phyloP scores from a whole-genome alignment of 2,113 vertebrate genomes.

The Coracopsis vasa region DNA sequence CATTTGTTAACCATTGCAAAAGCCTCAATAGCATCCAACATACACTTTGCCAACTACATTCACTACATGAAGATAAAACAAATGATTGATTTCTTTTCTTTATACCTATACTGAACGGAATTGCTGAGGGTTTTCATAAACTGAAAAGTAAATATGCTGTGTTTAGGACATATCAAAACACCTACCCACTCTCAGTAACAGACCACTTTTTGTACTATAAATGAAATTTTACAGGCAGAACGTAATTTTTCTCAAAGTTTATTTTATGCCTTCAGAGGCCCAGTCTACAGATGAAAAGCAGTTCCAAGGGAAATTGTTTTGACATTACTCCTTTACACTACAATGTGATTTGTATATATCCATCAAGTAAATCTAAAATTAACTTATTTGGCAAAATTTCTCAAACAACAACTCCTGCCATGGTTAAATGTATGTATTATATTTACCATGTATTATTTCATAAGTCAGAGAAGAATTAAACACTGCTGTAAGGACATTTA shows the following conservation, averaged over 20 bases:
- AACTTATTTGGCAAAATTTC: neutral
- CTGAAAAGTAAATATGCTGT: neutral
- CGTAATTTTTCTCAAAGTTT: neutral
- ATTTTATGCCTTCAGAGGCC: neutral
- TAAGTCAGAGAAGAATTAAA: neutral
- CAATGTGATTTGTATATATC: neutral
- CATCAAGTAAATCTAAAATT: neutral
- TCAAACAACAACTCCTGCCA: neutral
- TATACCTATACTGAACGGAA: neutral
- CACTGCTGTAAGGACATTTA: neutral
- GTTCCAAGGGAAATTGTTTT: neutral
- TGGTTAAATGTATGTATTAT: neutral
- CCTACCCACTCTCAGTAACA: fast-evolving
- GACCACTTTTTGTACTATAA: neutral
- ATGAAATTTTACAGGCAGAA: neutral
- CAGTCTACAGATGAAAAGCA: neutral
- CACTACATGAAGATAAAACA: neutral
- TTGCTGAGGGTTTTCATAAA: neutral
- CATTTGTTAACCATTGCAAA: neutral
- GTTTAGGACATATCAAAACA: neutral
- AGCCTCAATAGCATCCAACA: neutral
- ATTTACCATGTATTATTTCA: neutral
- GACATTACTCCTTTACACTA: neutral
- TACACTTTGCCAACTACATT: neutral
- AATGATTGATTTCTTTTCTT: neutral